These are phyloP conservation scores for Mus minutoides DNA, from an alignment of 2,797 vertebrate genomes.

Conservation along the genomic window DNA sequence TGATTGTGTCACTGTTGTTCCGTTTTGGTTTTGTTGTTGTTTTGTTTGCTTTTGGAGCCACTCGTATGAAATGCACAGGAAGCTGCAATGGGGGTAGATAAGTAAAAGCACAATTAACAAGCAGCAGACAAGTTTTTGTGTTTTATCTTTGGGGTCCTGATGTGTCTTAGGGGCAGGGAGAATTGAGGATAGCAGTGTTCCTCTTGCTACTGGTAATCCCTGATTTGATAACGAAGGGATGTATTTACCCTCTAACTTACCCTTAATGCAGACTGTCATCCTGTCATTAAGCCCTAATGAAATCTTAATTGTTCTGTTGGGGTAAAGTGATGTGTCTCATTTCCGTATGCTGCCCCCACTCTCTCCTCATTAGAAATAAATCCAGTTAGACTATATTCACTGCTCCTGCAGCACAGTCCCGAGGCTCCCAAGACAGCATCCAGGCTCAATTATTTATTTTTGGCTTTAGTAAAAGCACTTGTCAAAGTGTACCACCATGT, in stretches of 20 bases:
- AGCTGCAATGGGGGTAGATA: slow-evolving; percentile 37
- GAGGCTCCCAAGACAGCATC: slow-evolving; percentile 30
- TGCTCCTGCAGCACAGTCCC: slow-evolving; percentile 18
- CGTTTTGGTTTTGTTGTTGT: neutral
- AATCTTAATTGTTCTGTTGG: slow-evolving; percentile 70
- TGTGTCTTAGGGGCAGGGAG: neutral
- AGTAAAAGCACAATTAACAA: slow-evolving; percentile 44
- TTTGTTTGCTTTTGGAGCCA: neutral
- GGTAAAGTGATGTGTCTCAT: slow-evolving; percentile 59
- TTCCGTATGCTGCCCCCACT: slow-evolving; percentile 55
- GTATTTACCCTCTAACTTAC: slow-evolving; percentile 22
- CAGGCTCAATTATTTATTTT: slow-evolving; percentile 39
- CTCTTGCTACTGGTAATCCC: slow-evolving; percentile 40
- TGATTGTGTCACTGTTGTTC: neutral
- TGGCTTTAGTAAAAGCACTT: slow-evolving; percentile 54
- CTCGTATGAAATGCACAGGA: slow-evolving; percentile 22
- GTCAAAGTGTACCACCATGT: slow-evolving; percentile 7
- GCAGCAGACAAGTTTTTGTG: slow-evolving; percentile 26
- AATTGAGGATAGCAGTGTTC: slow-evolving; percentile 30
- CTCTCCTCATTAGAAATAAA: slow-evolving; percentile 54
- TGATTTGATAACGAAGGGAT: slow-evolving; percentile 71
- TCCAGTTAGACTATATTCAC: slow-evolving; percentile 51
- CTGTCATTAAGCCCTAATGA: slow-evolving; percentile 75
- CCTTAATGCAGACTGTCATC: slow-evolving; percentile 59
- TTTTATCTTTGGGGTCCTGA: slow-evolving; percentile 38